Evolutionary conservation across 2,797 vertebrate species (phyloP).

Genomic region (Parauchenoglanis punctatus): DNA sequence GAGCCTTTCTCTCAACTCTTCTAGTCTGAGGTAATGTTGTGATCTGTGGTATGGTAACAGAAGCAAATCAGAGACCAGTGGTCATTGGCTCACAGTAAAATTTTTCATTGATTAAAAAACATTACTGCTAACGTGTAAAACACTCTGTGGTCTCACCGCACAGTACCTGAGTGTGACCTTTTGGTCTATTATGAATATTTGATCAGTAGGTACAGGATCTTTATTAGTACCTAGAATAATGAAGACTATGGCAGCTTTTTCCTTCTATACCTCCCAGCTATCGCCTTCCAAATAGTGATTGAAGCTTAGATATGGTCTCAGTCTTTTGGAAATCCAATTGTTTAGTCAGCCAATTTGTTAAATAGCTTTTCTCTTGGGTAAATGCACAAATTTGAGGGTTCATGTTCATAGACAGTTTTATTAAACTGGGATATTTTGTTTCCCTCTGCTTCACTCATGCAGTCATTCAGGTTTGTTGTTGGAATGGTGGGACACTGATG

Average conservation of each 20-base stretch:
- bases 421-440: neutral
- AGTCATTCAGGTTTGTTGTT: neutral
- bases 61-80: neutral
- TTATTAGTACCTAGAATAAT: slow-evolving; percentile 5
- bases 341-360: no score
- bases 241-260: neutral
- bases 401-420: neutral
- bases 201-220: neutral
- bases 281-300: neutral
- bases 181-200: neutral
- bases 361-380: no score
- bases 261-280: neutral
- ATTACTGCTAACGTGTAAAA: neutral
- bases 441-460: neutral
- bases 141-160: neutral
- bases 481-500: neutral
- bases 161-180: neutral
- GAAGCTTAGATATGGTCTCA: no score
- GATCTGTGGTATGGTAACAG: neutral
- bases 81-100: neutral
- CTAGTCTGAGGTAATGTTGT: neutral
- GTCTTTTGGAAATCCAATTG: no score
- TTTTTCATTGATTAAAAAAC: neutral
- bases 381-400: neutral
- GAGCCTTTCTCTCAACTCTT: neutral